Conservation (phyloP, 2,113 vertebrate genomes). For the Callospermophilus lateralis region DNA sequence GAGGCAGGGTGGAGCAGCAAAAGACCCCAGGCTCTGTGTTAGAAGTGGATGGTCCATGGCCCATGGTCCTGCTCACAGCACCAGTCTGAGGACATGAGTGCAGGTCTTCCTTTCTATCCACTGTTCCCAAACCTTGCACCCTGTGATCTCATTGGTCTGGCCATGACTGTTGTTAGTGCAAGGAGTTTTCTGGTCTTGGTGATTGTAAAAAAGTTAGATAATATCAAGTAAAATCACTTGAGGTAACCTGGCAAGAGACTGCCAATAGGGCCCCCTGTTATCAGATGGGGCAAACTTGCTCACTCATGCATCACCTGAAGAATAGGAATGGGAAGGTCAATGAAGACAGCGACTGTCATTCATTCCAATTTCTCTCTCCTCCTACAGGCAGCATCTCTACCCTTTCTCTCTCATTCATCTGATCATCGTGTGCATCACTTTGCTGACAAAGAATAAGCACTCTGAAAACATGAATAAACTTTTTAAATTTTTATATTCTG, state of each 20-base stretch:
- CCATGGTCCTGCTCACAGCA: not conserved
- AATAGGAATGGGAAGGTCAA: not conserved
- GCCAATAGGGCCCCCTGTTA: accelerated
- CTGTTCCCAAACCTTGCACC: not conserved
- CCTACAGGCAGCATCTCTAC: not conserved
- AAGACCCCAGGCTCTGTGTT: not conserved
- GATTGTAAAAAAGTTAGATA: not conserved
- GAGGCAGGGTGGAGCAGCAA: not conserved
- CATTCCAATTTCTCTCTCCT: not conserved
- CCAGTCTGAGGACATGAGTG: not conserved
- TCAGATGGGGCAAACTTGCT: not conserved
- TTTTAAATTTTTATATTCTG: not conserved
- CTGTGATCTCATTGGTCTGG: too few species aligned
- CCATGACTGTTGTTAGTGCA: not conserved
- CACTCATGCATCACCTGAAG: not conserved
- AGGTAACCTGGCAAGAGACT: not conserved
- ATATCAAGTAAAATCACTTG: not conserved
- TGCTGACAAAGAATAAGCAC: not conserved
- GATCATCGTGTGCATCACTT: not conserved
- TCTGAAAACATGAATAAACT: not conserved
- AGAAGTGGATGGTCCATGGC: not conserved
- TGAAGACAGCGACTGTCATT: not conserved
- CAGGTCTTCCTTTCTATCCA: not conserved
- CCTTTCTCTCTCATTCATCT: not conserved
- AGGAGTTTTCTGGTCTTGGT: not conserved